Evolutionary conservation across 2,888 invertebrate genomes (phyloP).

Genomic region (Pachliopta kotzebuea): DNA sequence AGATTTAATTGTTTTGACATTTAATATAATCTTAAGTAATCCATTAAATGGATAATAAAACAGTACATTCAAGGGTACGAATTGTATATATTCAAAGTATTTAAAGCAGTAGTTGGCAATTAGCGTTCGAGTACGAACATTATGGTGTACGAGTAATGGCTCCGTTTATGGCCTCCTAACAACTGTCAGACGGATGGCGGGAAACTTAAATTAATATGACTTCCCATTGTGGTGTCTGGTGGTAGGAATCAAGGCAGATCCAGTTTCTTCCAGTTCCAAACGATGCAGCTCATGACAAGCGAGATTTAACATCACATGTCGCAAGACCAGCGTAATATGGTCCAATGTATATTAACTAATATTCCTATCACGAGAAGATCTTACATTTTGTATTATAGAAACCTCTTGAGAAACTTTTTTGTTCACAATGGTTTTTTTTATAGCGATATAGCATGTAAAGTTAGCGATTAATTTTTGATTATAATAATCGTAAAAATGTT

Average conservation of each 20-base stretch:
- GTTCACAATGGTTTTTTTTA: conserved; percentile 29
- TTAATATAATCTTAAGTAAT: not conserved
- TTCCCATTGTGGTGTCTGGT: conserved; percentile 33
- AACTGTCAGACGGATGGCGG: conserved; percentile 35
- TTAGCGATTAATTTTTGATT: too few relatives aligned
- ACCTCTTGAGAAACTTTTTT: conserved; percentile 31
- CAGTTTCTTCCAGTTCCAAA: too few relatives aligned
- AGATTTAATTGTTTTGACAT: not conserved
- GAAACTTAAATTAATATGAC: conserved; percentile 37
- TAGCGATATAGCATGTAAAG: conserved; percentile 12
- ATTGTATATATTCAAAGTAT: conserved; percentile 28
- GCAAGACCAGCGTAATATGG: too few relatives aligned
- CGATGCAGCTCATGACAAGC: too few relatives aligned
- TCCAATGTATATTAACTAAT: too few relatives aligned
- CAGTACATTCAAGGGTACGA: conserved; percentile 2
- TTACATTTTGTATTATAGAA: too few relatives aligned
- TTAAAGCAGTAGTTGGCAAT: conserved; percentile 43
- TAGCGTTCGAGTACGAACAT: conserved; percentile 47
- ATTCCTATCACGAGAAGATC: too few relatives aligned
- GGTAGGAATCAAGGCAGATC: too few relatives aligned
- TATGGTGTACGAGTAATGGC: conserved; percentile 43
- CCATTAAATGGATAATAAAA: conserved; percentile 11
- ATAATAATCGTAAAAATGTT: too few relatives aligned
- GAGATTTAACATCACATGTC: too few relatives aligned
- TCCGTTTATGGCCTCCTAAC: conserved; percentile 46